Percentiles rank a stretch among this genome's conserved stretches.
Conservation (phyloP, 2,797 vertebrate species). For the Sebastes taczanowskii region DNA sequence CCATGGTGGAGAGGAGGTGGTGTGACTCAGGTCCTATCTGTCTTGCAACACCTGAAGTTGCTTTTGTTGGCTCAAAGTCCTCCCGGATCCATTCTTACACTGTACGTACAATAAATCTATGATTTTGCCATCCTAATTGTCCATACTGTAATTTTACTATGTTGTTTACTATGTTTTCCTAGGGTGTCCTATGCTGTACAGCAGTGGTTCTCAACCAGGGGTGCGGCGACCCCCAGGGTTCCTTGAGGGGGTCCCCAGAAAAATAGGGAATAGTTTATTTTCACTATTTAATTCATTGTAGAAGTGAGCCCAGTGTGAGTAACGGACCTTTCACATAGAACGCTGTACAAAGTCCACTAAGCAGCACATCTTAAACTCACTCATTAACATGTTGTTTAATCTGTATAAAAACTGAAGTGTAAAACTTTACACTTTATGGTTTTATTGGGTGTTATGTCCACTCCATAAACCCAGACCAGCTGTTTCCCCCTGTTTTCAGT, state of each 20-base stretch:
- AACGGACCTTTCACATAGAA: too few relatives aligned
- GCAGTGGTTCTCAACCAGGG: too few relatives aligned
- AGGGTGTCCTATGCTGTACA: too few relatives aligned
- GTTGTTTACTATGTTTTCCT: too few relatives aligned
- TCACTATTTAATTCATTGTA: too few relatives aligned
- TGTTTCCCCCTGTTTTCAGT: background rate
- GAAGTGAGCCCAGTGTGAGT: too few relatives aligned
- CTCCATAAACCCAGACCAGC: background rate
- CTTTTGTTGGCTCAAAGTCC: too few relatives aligned
- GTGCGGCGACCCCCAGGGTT: rapidly evolving
- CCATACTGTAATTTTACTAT: background rate
- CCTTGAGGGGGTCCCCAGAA: too few relatives aligned
- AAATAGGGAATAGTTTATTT: too few relatives aligned
- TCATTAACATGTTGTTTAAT: background rate
- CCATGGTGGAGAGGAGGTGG: background rate
- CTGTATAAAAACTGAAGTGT: background rate
- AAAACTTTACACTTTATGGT: background rate
- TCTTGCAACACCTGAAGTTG: too few relatives aligned
- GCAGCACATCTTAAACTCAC: background rate
- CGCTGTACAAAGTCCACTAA: background rate
- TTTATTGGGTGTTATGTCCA: background rate
- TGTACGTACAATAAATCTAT: background rate
- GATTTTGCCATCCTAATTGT: background rate
- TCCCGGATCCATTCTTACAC: background rate
- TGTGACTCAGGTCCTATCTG: background rate